phyloP scores from a whole-genome alignment of 1,140 invertebrate genomes.

The Pseudomyrmex sp. region DNA sequence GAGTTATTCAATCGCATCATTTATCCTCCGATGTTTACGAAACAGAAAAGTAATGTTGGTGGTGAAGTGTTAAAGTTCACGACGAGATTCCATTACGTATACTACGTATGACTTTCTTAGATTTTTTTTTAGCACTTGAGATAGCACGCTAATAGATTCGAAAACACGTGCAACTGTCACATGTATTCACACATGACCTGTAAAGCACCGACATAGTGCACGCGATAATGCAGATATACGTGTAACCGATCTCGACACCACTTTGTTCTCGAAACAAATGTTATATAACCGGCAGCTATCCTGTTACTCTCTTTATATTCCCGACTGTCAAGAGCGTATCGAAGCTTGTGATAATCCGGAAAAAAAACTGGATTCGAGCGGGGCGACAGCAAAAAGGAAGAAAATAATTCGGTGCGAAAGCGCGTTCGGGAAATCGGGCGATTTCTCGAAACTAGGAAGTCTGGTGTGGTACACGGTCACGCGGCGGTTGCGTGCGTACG shows the following conservation, averaged over 20 bases:
- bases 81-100: no score
- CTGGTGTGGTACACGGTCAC: slow-evolving; percentile 30
- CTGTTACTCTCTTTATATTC: not conserved
- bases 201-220: no score
- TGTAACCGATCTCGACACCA: not conserved
- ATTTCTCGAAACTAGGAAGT: slow-evolving; percentile 78
- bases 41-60: no score
- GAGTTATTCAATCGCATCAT: no score
- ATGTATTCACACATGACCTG: no score
- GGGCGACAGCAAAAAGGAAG: slow-evolving; percentile 56
- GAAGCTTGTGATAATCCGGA: slow-evolving; percentile 1
- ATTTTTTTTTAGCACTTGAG: no score
- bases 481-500: slow-evolving; percentile 50
- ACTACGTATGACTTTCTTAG: no score
- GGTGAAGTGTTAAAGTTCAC: no score
- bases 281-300: slow-evolving; percentile 11
- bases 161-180: no score
- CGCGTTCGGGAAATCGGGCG: slow-evolving; percentile 45
- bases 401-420: slow-evolving; percentile 65
- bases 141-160: no score
- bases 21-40: no score
- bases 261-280: slow-evolving; percentile 8
- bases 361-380: slow-evolving; percentile 33
- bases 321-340: not conserved
- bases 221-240: no score